A percentile compares a stretch with the other conserved stretches of the same genome.
Evolutionary conservation across 2,797 vertebrate species (phyloP).

Genomic region (Denticeps clupeoides): DNA sequence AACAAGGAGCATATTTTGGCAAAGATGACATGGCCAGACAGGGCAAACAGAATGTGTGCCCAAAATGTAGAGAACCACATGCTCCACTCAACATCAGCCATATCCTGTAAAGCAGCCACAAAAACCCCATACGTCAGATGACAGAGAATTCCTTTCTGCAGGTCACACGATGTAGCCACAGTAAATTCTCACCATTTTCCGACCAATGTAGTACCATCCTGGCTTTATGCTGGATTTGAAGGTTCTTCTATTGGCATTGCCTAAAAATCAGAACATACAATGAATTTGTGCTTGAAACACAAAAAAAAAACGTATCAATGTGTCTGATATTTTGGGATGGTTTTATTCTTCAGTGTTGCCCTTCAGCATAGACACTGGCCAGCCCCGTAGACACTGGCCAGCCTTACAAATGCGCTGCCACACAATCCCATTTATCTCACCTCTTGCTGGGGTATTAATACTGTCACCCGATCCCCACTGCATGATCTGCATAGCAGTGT

Average conservation of each 20-base stretch:
- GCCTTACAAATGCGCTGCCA: constrained; percentile 12
- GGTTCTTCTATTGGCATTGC: constrained; percentile 70
- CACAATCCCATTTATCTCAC: constrained; percentile 31
- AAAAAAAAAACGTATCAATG: too few species aligned
- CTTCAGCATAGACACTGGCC: constrained; percentile 2
- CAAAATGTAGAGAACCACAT: constrained; percentile 96
- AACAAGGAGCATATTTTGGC: constrained; percentile 87
- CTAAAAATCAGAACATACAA: too few species aligned
- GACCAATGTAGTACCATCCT: constrained; percentile 87
- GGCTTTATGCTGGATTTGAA: constrained; percentile 73
- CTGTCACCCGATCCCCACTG: constrained; percentile 52
- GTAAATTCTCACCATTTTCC: constrained; percentile 79
- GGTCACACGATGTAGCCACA: not conserved
- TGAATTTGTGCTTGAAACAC: too few species aligned
- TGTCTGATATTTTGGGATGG: too few species aligned
- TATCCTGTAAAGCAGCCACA: constrained; percentile 67
- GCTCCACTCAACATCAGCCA: constrained; percentile 86
- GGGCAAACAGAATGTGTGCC: constrained; percentile 79
- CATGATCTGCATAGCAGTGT: constrained; percentile 42
- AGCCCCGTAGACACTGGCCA: constrained; percentile 9
- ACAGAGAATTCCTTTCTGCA: too few species aligned
- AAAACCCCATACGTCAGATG: too few species aligned
- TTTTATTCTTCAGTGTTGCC: not conserved
- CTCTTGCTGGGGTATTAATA: constrained; percentile 48
- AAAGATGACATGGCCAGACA: constrained; percentile 86